Percentiles rank a stretch among this genome's conserved stretches.
Evolutionary conservation across 2,113 vertebrate species (phyloP).

Genomic region (Catharus fuscescens): DNA sequence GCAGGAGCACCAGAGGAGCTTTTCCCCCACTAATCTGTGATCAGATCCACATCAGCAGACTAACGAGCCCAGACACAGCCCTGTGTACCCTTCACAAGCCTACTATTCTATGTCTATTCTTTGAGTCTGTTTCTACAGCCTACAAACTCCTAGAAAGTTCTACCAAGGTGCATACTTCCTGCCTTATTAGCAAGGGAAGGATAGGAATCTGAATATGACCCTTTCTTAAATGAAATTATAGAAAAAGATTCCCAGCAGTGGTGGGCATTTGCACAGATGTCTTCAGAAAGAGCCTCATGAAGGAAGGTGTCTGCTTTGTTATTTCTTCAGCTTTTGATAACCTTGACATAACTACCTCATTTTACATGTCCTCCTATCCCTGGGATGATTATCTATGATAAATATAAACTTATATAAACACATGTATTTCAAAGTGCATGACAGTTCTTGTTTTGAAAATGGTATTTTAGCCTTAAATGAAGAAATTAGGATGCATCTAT

Average conservation of each 20-base stretch:
- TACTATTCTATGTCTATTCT: neutral
- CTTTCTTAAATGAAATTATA: neutral
- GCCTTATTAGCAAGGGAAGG: neutral
- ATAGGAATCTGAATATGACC: neutral
- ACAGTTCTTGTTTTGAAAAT: neutral
- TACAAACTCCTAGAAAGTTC: neutral
- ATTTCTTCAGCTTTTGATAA: neutral
- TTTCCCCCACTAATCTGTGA: neutral
- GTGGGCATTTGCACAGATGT: neutral
- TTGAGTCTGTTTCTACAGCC: neutral
- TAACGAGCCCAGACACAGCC: neutral
- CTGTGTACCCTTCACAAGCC: neutral
- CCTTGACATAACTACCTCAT: neutral
- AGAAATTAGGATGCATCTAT: neutral
- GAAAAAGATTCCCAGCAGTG: neutral
- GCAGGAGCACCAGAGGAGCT: neutral
- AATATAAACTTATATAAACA: neutral
- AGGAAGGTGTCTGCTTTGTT: neutral
- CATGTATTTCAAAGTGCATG: conserved; percentile 16
- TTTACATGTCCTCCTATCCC: neutral
- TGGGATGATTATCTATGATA: neutral
- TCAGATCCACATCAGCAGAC: neutral
- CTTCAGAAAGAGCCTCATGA: neutral
- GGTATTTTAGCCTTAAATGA: neutral
- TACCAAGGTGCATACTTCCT: neutral